phyloP scores from a whole-genome alignment of 2,113 vertebrate genomes.

The Pongo abelii region DNA sequence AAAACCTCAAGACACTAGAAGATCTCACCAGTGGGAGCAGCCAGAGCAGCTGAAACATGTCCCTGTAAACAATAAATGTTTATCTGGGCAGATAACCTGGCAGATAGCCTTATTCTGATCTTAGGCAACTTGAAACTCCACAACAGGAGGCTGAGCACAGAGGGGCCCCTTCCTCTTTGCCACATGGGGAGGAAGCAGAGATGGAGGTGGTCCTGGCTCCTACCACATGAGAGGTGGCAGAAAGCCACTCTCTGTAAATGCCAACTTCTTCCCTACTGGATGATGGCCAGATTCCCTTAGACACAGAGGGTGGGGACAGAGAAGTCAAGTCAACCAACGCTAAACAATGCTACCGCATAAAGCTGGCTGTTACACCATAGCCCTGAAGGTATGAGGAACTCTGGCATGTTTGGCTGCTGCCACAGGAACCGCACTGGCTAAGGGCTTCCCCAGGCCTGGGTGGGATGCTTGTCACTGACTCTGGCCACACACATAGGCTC shows the following conservation, averaged over 20 bases:
- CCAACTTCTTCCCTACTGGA: conserved; percentile 5
- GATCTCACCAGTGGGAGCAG: conserved; percentile 58
- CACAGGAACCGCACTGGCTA: conserved; percentile 80
- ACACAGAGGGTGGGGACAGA: conserved; percentile 80
- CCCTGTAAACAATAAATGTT: conserved; percentile 75
- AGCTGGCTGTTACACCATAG: conserved; percentile 70
- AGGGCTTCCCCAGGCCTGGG: conserved; percentile 74
- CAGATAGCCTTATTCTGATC: conserved; percentile 55
- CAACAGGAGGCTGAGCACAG: conserved; percentile 56
- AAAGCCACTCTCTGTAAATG: conserved; percentile 68
- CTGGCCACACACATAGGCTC: conserved; percentile 76
- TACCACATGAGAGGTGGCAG: conserved; percentile 44
- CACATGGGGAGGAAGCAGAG: conserved; percentile 48
- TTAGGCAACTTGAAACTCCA: conserved; percentile 60
- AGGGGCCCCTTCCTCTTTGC: conserved; percentile 28
- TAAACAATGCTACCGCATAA: conserved; percentile 80
- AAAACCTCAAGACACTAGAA: conserved; percentile 48
- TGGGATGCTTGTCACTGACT: conserved; percentile 68
- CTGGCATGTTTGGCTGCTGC: conserved; percentile 75
- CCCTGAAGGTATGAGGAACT: conserved; percentile 70
- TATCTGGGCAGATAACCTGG: conserved; percentile 78
- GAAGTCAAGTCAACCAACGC: conserved; percentile 73
- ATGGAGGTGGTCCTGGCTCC: conserved; percentile 72
- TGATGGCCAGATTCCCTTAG: conserved; percentile 72
- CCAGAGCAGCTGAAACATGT: conserved; percentile 69